These are phyloP conservation scores for Onychomys arenicola DNA, from an alignment of 2,797 vertebrate genomes.

Conservation along the genomic window DNA sequence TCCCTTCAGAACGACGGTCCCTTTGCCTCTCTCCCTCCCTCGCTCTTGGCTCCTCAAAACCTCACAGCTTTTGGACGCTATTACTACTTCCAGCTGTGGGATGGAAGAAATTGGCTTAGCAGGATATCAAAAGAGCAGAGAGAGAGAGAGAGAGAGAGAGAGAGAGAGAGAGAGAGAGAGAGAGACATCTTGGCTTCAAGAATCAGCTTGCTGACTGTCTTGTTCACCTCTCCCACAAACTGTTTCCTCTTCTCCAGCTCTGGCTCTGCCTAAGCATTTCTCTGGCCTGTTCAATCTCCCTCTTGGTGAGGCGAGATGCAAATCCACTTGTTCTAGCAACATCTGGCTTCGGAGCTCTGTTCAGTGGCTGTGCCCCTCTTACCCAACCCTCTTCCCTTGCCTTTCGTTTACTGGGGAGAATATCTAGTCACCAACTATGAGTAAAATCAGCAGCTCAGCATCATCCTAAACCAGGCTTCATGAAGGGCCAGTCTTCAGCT, in stretches of 20 bases:
- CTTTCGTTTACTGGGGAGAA: neutral
- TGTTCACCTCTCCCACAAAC: neutral
- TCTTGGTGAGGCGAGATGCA: neutral
- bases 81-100: neutral
- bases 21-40: neutral
- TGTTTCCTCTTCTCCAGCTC: neutral
- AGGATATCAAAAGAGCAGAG: neutral
- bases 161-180: neutral
- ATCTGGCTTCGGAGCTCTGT: neutral
- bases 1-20: constrained; percentile 43
- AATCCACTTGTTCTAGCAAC: neutral
- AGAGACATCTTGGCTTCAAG: neutral
- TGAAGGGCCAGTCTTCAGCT: neutral
- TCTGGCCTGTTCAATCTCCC: neutral
- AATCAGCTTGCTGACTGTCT: neutral
- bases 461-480: constrained; percentile 19
- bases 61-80: neutral
- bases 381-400: neutral
- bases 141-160: neutral
- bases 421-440: neutral
- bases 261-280: neutral
- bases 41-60: neutral
- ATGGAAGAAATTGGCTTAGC: neutral
- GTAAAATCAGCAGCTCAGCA: constrained; percentile 19
- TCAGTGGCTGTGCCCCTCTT: neutral